Evolutionary conservation across 2,113 vertebrate genomes (phyloP), one percentile per base, ranked within the genome.

Genomic region (Aegotheles bennettii): DNA sequence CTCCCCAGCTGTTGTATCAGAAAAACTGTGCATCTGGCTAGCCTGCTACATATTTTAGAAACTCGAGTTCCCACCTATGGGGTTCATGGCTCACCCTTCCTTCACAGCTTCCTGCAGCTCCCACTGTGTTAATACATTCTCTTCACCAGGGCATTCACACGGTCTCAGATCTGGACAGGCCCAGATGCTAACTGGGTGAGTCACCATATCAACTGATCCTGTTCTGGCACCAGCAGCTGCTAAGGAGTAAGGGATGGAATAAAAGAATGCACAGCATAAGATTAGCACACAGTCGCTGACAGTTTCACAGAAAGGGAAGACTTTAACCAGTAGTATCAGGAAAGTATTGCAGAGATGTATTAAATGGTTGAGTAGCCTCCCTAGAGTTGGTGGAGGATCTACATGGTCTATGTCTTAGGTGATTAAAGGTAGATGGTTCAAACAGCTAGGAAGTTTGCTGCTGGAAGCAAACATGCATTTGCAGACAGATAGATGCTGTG

Each of bases 241-340:
- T 81, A 19, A 84, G 53, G 48, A 74, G 35, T 28, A 83, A 65
- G 33, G 31, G 50, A 29, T n/a, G 29, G 21, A 71, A 20, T 89
- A 50, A 53, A 87, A 87, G n/a, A 82, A 50, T 1, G 0, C 21
- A 28, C 9, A 16, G 45, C 13, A 3, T 48, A 59, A 79, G 33
- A 64, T n/a, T n/a, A n/a, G 14, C 4, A 4, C 42, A 36, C 12
- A 42, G 1, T 29, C 0, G 0, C 42, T 53, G 18, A 16, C 65
- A 78, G 48, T 67, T 90, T 31, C 59, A 63, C 18, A 28, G 67
- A 68, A 50, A 36, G 36, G 18, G 11, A 90, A 70, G 20, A 19
- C 7, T 77, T 86, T 53, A 71, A 35, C 8, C 15, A 45, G 69
- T 40, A 56, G 31, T 35, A 50, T 60, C 35, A 65, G 59, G 75